Evolutionary conservation across 2,113 vertebrate species (phyloP).

Genomic region (Gymnarchus niloticus): DNA sequence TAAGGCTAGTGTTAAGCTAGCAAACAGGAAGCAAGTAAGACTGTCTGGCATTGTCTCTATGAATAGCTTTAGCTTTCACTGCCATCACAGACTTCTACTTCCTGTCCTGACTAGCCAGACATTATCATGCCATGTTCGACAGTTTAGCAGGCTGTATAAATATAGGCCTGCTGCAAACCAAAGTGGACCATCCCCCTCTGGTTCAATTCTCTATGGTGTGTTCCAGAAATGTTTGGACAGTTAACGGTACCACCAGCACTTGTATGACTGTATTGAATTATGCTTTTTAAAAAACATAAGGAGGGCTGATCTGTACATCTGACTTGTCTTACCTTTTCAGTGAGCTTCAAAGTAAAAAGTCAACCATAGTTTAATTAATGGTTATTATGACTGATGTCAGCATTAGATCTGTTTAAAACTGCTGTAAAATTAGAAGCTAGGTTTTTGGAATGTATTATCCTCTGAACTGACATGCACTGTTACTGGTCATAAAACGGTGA

Average conservation of each 20-base stretch:
- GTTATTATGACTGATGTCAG: neutral
- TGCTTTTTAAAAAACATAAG: no score
- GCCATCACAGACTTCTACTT: neutral
- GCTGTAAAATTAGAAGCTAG: neutral
- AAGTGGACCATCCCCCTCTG: neutral
- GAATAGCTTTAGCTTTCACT: neutral
- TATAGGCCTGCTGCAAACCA: neutral
- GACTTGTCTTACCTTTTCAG: neutral
- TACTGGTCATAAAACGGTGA: neutral
- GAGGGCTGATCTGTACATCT: neutral
- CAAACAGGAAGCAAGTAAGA: neutral
- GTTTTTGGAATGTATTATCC: neutral
- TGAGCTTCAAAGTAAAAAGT: neutral
- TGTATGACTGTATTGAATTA: no score
- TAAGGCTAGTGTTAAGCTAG: neutral
- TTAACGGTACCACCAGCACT: no score
- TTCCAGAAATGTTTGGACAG: conserved; percentile 1
- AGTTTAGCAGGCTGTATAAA: neutral
- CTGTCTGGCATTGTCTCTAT: neutral
- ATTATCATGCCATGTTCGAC: neutral
- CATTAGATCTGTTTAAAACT: neutral
- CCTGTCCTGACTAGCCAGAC: neutral
- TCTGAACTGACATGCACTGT: neutral
- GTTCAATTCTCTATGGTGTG: neutral
- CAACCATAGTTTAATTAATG: neutral